A percentile compares a stretch with the other conserved stretches of the same genome.
Conservation (phyloP, 2,113 vertebrate species). For the Gymnogyps californianus region DNA sequence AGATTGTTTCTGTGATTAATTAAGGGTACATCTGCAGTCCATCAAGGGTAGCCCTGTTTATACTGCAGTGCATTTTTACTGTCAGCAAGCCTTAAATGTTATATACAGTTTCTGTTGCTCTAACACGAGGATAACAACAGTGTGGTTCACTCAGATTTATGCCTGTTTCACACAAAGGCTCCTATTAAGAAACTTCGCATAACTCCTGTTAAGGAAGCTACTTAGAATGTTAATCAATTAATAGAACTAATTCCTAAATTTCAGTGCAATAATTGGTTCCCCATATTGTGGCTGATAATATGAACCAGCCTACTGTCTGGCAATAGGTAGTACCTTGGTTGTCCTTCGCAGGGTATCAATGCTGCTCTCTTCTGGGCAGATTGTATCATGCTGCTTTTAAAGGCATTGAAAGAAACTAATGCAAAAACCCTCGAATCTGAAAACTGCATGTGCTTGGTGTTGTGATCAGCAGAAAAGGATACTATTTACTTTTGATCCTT, state of each 20-base stretch:
- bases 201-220: neutral
- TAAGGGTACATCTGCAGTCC: slow-evolving; percentile 3
- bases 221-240: neutral
- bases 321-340: neutral
- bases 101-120: neutral
- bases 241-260: neutral
- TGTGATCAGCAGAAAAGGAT: neutral
- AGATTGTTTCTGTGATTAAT: slow-evolving; percentile 11
- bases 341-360: neutral
- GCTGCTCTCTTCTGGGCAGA: slow-evolving; percentile 43
- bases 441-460: neutral
- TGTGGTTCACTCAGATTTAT: neutral
- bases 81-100: neutral
- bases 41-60: neutral
- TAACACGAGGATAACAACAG: neutral
- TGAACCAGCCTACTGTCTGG: neutral
- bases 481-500: neutral
- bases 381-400: neutral
- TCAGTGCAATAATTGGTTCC: neutral
- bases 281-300: neutral
- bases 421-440: neutral
- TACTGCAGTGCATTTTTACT: neutral
- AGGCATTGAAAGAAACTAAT: neutral
- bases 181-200: neutral
- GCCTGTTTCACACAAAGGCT: neutral